These are phyloP conservation scores for Cartodere bifasciata DNA, from an alignment of 2,888 invertebrate genomes.

Conservation along the genomic window DNA sequence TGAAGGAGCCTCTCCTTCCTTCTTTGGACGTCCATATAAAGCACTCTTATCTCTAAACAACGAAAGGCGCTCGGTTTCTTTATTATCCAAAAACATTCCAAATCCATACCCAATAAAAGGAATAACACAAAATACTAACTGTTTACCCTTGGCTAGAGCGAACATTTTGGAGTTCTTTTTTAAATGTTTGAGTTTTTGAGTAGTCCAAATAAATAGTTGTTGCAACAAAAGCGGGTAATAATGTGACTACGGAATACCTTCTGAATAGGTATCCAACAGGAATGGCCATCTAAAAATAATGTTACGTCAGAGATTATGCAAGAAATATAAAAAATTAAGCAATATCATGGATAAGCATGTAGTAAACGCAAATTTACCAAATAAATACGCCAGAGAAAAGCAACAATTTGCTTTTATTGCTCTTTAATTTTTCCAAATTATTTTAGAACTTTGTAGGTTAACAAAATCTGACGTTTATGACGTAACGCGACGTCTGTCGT, in stretches of 20 bases:
- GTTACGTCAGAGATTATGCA: too few relatives aligned
- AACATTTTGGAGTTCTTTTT: slow-evolving; percentile 39
- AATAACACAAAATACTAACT: slow-evolving; percentile 35
- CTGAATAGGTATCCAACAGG: slow-evolving; percentile 35
- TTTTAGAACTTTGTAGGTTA: too few relatives aligned
- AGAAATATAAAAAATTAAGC: too few relatives aligned
- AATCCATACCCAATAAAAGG: slow-evolving; percentile 46
- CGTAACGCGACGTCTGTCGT: too few relatives aligned
- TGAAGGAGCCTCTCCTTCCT: slow-evolving; percentile 55
- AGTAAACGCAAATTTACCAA: too few relatives aligned
- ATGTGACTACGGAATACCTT: slow-evolving; percentile 53
- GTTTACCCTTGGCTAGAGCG: slow-evolving; percentile 43
- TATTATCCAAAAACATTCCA: slow-evolving; percentile 52
- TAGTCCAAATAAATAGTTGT: slow-evolving; percentile 58
- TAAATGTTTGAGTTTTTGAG: slow-evolving; percentile 61
- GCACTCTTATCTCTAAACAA: slow-evolving; percentile 68
- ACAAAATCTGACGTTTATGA: too few relatives aligned
- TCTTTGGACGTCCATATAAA: slow-evolving; percentile 53
- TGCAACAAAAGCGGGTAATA: slow-evolving; percentile 50
- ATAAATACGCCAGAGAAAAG: too few relatives aligned
- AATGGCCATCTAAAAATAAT: slow-evolving; percentile 44
- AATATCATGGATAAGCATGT: too few relatives aligned
- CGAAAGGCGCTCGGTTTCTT: slow-evolving; percentile 59
- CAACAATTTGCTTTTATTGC: too few relatives aligned
- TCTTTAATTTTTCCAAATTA: too few relatives aligned